Conservation (phyloP, 2,113 vertebrate genomes). For the Ophiodon elongatus region DNA sequence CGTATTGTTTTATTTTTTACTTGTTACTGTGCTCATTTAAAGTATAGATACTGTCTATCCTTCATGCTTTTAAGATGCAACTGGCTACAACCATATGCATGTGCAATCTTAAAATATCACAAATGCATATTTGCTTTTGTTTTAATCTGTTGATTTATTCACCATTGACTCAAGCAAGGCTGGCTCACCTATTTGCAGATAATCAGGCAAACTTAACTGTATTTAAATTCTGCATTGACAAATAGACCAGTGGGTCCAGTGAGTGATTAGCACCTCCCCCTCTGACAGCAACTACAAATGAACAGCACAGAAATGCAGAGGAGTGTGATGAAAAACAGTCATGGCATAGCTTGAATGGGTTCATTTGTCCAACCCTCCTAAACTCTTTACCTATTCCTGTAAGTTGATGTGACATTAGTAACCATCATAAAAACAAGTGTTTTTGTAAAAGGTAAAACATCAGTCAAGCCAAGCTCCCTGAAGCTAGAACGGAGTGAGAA, state of each 20-base stretch:
- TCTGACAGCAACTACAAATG: neutral
- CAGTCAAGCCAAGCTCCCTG: no score
- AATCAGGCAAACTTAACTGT: neutral
- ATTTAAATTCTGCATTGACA: neutral
- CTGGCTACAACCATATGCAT: no score
- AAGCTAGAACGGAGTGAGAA: no score
- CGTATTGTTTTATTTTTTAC: no score
- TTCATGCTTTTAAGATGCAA: no score
- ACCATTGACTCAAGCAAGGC: neutral
- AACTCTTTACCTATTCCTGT: neutral
- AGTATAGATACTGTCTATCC: no score
- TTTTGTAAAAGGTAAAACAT: neutral
- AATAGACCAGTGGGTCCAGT: neutral
- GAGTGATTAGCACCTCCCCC: neutral
- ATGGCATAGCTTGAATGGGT: neutral
- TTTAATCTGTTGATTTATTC: no score
- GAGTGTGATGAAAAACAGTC: neutral
- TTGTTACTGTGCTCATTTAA: no score
- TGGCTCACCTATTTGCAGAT: neutral
- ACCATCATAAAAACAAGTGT: neutral
- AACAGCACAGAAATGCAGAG: no score
- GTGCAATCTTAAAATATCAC: no score
- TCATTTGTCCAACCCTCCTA: neutral
- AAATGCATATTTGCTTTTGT: no score
- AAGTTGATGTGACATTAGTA: neutral